Percentiles rank a stretch among this genome's conserved stretches.
Evolutionary conservation across 2,113 vertebrate genomes (phyloP).

Genomic region (Jaculus jaculus): DNA sequence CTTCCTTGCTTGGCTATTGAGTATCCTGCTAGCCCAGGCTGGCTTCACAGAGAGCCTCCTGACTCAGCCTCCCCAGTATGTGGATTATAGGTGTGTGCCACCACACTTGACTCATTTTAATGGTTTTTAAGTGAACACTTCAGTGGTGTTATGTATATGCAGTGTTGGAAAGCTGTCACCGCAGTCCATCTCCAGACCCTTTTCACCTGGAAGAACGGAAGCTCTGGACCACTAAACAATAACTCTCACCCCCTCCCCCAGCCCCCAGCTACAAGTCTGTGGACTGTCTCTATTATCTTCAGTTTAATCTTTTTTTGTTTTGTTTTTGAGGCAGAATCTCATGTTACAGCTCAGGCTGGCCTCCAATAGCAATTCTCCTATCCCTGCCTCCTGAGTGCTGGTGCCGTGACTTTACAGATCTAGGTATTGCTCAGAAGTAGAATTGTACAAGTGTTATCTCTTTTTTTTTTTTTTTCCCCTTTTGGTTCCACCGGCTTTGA

Average conservation of each 20-base stretch:
- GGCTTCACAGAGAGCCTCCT: too few species aligned
- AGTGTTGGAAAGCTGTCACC: neutral
- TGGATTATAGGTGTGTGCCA: neutral
- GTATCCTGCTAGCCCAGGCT: neutral
- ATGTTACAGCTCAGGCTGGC: neutral
- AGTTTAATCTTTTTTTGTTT: neutral
- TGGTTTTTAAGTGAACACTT: neutral
- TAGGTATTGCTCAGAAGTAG: neutral
- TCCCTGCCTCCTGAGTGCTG: neutral
- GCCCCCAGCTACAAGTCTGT: neutral
- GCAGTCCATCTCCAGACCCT: neutral
- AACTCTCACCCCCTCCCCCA: neutral
- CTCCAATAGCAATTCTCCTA: neutral
- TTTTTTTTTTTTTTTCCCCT: neutral
- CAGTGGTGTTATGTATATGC: neutral
- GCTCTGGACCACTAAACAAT: neutral
- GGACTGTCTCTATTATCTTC: neutral
- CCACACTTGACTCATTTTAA: neutral
- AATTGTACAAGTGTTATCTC: too few species aligned
- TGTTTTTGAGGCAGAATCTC: neutral
- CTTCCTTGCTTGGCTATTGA: too few species aligned
- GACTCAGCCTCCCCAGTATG: neutral
- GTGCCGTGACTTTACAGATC: neutral
- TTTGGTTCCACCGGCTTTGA: neutral
- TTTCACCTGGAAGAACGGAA: neutral